Conservation (phyloP, 2,888 invertebrate genomes). For the Epirrita christyi region DNA sequence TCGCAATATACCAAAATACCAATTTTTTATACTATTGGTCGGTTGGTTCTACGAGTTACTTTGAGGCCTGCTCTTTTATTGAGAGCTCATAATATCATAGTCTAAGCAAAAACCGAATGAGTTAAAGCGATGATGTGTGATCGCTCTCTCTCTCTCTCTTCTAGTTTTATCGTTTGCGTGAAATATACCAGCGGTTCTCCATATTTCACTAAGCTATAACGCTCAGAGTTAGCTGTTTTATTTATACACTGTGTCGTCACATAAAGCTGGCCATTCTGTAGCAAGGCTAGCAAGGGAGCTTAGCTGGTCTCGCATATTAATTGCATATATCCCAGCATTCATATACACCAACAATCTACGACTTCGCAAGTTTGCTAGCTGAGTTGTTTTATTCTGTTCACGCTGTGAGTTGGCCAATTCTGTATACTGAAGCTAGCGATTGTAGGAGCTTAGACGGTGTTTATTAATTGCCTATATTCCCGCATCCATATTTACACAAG, state of each 20-base stretch:
- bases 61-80: no score
- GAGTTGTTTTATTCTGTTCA: no score
- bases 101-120: no score
- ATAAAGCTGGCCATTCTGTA: neutral
- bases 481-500: slow-evolving; percentile 39
- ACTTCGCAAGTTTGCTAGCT: no score
- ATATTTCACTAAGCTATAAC: neutral
- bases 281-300: slow-evolving; percentile 1
- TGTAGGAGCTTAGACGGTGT: slow-evolving; percentile 3
- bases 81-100: no score
- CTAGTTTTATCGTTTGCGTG: no score
- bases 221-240: neutral
- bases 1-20: no score
- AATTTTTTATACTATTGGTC: no score
- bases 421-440: neutral
- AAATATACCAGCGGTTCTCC: neutral
- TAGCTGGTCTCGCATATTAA: slow-evolving; percentile 13
- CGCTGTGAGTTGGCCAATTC: no score
- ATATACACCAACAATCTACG: slow-evolving; percentile 2
- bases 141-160: no score
- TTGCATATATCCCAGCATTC: slow-evolving; percentile 10
- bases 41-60: no score
- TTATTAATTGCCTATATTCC: slow-evolving; percentile 23
- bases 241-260: neutral
- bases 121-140: no score